Conservation (phyloP, 2,888 invertebrate species). For the Dorcus hopei region DNA sequence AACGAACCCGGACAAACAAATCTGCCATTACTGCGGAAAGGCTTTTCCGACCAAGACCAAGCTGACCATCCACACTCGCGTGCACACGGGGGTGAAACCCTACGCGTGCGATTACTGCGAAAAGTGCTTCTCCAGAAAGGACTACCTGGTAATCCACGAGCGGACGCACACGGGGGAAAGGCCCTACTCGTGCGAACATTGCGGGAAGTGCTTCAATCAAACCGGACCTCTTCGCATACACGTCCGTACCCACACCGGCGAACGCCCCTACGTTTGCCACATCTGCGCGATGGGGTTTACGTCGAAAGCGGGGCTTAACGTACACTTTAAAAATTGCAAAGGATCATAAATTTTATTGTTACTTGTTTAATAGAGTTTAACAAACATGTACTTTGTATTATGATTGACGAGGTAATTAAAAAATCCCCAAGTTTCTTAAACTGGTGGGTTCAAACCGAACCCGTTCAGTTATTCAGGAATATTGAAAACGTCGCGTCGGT, state of each 20-base stretch:
- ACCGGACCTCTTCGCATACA: slow-evolving; percentile 28
- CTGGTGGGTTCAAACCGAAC: too few relatives aligned
- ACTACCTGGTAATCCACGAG: slow-evolving; percentile 33
- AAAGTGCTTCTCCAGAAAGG: slow-evolving; percentile 33
- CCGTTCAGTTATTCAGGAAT: too few relatives aligned
- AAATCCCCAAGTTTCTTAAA: too few relatives aligned
- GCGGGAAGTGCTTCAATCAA: slow-evolving; percentile 33
- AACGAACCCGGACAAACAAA: slow-evolving; percentile 34
- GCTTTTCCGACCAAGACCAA: slow-evolving; percentile 28
- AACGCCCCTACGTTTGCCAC: slow-evolving; percentile 31
- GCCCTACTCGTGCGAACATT: slow-evolving; percentile 33
- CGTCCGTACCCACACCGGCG: slow-evolving; percentile 30
- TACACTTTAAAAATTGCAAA: slow-evolving; percentile 56
- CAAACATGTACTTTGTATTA: neutral
- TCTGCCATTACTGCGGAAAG: slow-evolving; percentile 44
- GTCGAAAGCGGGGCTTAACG: slow-evolving; percentile 43
- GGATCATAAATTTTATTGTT: slow-evolving; percentile 21
- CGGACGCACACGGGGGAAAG: slow-evolving; percentile 36
- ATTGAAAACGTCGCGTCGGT: neutral
- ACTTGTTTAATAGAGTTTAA: neutral
- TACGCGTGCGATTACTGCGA: slow-evolving; percentile 34
- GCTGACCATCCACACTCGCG: slow-evolving; percentile 33
- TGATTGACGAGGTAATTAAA: neutral
- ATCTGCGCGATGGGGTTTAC: slow-evolving; percentile 31
- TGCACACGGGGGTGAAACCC: slow-evolving; percentile 35